Base-by-base conservation (phyloP, 2,888 invertebrate genomes). In the Antheraea assamensis region DNA sequence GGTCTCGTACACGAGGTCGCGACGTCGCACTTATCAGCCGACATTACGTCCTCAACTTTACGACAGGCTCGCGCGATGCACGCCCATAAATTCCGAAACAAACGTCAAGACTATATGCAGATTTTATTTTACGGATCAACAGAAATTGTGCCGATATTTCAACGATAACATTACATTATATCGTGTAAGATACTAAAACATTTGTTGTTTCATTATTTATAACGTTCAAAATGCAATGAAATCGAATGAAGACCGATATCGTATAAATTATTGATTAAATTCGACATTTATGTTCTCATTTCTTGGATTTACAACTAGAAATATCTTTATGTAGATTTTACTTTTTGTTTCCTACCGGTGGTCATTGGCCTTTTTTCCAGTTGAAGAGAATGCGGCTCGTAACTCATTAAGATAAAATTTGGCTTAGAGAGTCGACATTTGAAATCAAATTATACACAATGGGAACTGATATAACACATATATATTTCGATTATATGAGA, bases 91-190 rank as follows among this genome's bases (percentile, higher is more conserved):
- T 92, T 92, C 83, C 83, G 84, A 89, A 88, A 88, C 91, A 35
- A 68, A 90, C 90, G 92, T 92, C 92, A 68, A 35, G 68, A 91
- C 78, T 86, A 86, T 85, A 83, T 85, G 86, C 83, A 87, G 90
- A 92, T 92, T 93, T 93, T 92, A 92, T 93, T 92, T 89, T 88
- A 89, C 92, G 87, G 92, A 94, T 94, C 93, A 92, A 90, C 68
- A 92, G 89, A 91, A 92, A 93, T 92, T 91, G 92, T 91, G 91
- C 92, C 92, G 91, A 92, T 93, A 93, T 91, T 92, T 93, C 92
- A 92, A 87, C 86, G 90, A 92, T 92, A 93, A 91, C 90, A 91
- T 88, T 88, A 89, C 90, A 88, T 90, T 89, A 88, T 91, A 88
- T 83, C 85, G 85, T 89, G 88, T 89, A 90, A 88, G 89, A 90